Base-by-base conservation (phyloP, 2,797 vertebrate species). In the Thunnus albacares region DNA sequence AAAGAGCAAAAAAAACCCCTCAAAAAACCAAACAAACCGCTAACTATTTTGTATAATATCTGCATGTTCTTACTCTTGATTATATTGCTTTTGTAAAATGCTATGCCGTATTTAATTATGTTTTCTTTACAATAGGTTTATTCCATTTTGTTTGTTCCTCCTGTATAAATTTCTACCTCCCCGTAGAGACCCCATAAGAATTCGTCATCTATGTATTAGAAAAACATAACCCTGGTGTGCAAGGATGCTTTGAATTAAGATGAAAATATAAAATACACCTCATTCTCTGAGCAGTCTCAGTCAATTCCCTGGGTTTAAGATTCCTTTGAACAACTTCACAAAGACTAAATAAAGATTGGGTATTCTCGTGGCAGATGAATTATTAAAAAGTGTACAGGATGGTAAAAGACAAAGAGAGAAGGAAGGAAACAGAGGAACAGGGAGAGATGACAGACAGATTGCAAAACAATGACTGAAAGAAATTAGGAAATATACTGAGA, bases 171-270 rank as follows among this genome's bases (percentile, higher is more conserved):
- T 43, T n/a, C 18, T 1, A 43, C 6, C 20, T 57, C 35, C 30
- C 35, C 47, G 38, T 17, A 33, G 5, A 68, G 8, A 15, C 41
- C 45, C 11, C 6, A 35, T 1, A 65, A 52, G 7, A 71, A 65
- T 74, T 24, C 8, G 65, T 62, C 45, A 53, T 70, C 26, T 55
- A 14, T 11, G 9, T 26, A 33, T 66, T n/a, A 52, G 49, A 63
- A 10, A 24, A 58, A 71, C 18, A 51, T 17, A 56, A 41, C 26
- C n/a, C 24, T 28, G 14, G 61, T 53, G 58, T 28, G 64, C 13
- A 20, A 33, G 61, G 41, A 55, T 3, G 22, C 58, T 69, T 71
- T 77, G 4, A 77, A 52, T 47, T 30, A 30, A 53, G n/a, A 26
- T 55, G 13, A 51, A 69, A n/a, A 33, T 47, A 43, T 12, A 33